phyloP scores from a whole-genome alignment of 2,888 invertebrate genomes.

The Amblyteles armatorius region DNA sequence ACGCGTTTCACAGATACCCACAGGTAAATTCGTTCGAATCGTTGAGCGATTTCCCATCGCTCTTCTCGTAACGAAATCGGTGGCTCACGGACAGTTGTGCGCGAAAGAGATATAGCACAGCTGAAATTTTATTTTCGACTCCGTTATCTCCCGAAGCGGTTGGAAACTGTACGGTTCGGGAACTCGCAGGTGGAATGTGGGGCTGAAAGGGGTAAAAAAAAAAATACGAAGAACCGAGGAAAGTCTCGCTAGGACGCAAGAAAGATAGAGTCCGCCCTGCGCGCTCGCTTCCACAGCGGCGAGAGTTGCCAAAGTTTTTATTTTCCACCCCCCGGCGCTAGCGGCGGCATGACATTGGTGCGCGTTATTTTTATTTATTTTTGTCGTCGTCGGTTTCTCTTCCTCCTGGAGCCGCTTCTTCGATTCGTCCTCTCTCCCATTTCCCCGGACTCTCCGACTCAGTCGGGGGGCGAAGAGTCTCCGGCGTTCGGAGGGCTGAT shows the following conservation, averaged over 20 bases:
- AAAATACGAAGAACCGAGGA: slow-evolving; percentile 31
- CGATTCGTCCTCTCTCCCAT: slow-evolving; percentile 30
- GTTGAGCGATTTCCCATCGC: slow-evolving; percentile 19
- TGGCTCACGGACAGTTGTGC: slow-evolving; percentile 17
- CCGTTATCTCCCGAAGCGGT: slow-evolving; percentile 60
- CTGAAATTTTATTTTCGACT: slow-evolving; percentile 54
- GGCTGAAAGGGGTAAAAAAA: slow-evolving; percentile 23
- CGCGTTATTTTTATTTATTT: slow-evolving; percentile 14
- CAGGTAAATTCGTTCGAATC: slow-evolving; percentile 27
- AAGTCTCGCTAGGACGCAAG: slow-evolving; percentile 21
- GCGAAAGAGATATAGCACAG: slow-evolving; percentile 19
- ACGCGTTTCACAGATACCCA: slow-evolving; percentile 16
- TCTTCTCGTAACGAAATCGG: slow-evolving; percentile 22
- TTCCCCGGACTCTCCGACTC: slow-evolving; percentile 19
- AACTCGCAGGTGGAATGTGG: slow-evolving; percentile 26
- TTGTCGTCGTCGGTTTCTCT: slow-evolving; percentile 22
- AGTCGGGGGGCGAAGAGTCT: neutral
- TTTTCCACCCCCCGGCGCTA: slow-evolving; percentile 47
- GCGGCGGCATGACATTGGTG: slow-evolving; percentile 56
- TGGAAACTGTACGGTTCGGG: slow-evolving; percentile 54
- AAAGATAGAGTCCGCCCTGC: slow-evolving; percentile 50
- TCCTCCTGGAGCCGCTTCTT: slow-evolving; percentile 23
- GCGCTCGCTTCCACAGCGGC: slow-evolving; percentile 41
- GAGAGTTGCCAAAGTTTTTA: slow-evolving; percentile 62
- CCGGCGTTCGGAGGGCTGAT: slow-evolving; percentile 72